Evolutionary conservation across 2,113 vertebrate genomes (phyloP).

Genomic region (Bubo bubo): DNA sequence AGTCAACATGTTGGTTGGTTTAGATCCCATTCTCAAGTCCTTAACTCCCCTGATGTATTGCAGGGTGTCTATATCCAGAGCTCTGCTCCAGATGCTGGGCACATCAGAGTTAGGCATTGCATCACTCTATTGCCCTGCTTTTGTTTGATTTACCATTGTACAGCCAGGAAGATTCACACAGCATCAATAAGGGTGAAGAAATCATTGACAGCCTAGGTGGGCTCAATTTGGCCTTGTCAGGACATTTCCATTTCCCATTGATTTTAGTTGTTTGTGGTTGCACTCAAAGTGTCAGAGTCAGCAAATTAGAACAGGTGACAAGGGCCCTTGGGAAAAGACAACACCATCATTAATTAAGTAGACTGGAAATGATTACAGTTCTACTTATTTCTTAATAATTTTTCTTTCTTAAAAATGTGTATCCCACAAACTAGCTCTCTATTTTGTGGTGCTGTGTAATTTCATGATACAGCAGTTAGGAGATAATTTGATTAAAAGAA

Average conservation of each 20-base stretch:
- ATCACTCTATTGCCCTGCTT: background rate
- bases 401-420: background rate
- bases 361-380: background rate
- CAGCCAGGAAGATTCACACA: background rate
- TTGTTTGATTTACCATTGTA: background rate
- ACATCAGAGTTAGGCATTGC: background rate
- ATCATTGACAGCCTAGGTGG: conserved; percentile 4
- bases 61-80: background rate
- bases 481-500: conserved; percentile 24
- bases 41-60: background rate
- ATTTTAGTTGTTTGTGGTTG: conserved; percentile 4
- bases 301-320: conserved; percentile 10
- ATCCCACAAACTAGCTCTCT: background rate
- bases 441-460: background rate
- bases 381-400: background rate
- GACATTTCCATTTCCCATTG: conserved; percentile 39
- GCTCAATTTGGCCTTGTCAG: conserved; percentile 20
- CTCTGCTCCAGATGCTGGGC: background rate
- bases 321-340: background rate
- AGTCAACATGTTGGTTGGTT: background rate
- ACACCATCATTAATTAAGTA: background rate
- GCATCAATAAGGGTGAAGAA: background rate
- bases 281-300: background rate
- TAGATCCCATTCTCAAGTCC: background rate
- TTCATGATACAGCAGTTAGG: conserved; percentile 1